Percentiles rank a stretch among this genome's conserved stretches.
Conservation (phyloP, 2,888 invertebrate species). For the Choristoneura rosaceana region DNA sequence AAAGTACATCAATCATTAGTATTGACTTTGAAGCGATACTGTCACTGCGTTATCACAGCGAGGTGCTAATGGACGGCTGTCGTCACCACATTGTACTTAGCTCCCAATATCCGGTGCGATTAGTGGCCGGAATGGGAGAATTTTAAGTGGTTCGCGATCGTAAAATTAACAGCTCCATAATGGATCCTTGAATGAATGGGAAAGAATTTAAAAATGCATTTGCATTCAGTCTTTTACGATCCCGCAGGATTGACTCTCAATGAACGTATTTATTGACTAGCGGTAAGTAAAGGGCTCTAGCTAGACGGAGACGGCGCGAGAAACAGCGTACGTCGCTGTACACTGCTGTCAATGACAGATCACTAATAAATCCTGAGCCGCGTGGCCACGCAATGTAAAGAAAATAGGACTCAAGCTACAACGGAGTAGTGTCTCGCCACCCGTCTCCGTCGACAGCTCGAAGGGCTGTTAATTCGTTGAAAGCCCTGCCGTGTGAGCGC, state of each 20-base stretch:
- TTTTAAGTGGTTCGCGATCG: conserved; percentile 62
- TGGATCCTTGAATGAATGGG: conserved; percentile 61
- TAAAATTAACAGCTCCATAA: conserved; percentile 72
- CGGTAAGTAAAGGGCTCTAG: conserved; percentile 14
- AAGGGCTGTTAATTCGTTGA: conserved; percentile 63
- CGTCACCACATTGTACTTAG: conserved; percentile 63
- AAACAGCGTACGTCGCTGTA: too few relatives aligned
- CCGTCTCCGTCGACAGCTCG: conserved; percentile 44
- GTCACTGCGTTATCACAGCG: conserved; percentile 62
- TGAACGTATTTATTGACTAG: conserved; percentile 33
- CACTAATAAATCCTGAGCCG: too few relatives aligned
- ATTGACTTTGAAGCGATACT: conserved; percentile 61
- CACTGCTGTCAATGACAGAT: too few relatives aligned
- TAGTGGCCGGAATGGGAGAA: conserved; percentile 59
- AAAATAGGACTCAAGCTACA: neutral
- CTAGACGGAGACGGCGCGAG: too few relatives aligned
- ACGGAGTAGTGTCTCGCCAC: conserved; percentile 10
- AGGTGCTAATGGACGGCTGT: conserved; percentile 73
- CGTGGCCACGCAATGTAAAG: too few relatives aligned
- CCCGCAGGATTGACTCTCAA: conserved; percentile 26
- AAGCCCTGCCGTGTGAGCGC: conserved; percentile 72
- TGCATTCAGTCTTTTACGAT: conserved; percentile 48
- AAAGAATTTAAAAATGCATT: conserved; percentile 68
- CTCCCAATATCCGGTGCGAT: conserved; percentile 75
- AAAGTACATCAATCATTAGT: conserved; percentile 56